Base-by-base conservation (phyloP, 2,113 vertebrate genomes). In the Vanacampus margaritifer region DNA sequence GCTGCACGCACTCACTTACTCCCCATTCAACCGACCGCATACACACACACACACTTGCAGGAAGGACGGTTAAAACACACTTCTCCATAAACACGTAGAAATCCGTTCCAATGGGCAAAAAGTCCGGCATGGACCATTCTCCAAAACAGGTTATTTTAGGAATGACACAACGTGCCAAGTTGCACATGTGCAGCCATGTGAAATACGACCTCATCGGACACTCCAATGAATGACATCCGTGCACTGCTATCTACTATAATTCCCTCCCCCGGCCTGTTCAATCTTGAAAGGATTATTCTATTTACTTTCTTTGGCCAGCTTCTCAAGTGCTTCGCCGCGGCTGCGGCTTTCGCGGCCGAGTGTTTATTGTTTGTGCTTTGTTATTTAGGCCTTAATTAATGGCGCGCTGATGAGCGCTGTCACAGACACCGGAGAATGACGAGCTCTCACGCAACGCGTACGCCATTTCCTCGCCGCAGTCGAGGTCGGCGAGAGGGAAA, bases 161-260 rank as follows among this genome's bases (percentile, higher is more conserved):
- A 88, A 85, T 79, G 79, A 88, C 74, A 88, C 66, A 65, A 90
- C 75, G 86, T 90, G 91, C 91, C 92, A 93, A 91, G 88, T 76
- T 87, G 90, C 84, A 92, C 92, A 94, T 94, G 93, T 95, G 92
- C 90, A 89, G 76, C 72, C 80, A 84, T 0, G 73, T 88, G 84
- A 76, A 90, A 87, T 77, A 74, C 54, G 41, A 90, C 86, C 54
- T 75, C 56, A 61, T 69, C n/a, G 35, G 78, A 70, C 58, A 58
- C 60, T 79, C 83, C 89, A 87, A 75, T 89, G 59, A 86, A 87
- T 86, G 87, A 85, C 91, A 87, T 72, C 86, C 81, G 74, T 86
- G 76, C 75, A 0, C 32, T 79, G 72, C 85, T 86, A 87, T 85
- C 83, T 88, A 80, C 82, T 78, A 53, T 68, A 79, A 76, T 76